phyloP scores from a whole-genome alignment of 2,113 vertebrate species.

The Glaucomys volans region DNA sequence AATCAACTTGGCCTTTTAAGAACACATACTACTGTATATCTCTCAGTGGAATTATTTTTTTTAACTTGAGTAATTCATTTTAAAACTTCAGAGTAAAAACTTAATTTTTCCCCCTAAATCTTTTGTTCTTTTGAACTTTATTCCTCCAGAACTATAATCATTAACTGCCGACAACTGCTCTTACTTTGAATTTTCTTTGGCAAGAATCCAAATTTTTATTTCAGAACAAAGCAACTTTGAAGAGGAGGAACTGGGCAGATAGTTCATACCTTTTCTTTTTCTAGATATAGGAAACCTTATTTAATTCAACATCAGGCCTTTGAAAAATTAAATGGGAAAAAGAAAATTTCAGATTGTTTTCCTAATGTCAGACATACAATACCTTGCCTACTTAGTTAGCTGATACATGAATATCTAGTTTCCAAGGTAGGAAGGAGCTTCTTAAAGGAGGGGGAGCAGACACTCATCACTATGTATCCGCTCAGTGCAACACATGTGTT shows the following conservation, averaged over 20 bases:
- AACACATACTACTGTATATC: not conserved
- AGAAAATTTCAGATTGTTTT: constrained; percentile 24
- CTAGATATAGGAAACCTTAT: not conserved
- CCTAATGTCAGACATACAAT: not conserved
- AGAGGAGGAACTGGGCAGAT: not conserved
- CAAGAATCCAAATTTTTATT: constrained; percentile 26
- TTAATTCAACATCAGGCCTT: not conserved
- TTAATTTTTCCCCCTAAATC: not conserved
- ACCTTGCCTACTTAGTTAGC: not conserved
- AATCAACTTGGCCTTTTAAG: not conserved
- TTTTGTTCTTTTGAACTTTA: constrained; percentile 46
- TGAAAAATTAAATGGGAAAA: constrained; percentile 27
- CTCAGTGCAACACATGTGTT: not conserved
- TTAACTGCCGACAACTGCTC: constrained; percentile 14
- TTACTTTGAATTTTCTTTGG: constrained; percentile 23
- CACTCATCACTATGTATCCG: not conserved
- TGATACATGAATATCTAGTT: not conserved
- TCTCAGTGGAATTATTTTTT: not conserved
- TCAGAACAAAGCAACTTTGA: constrained; percentile 4
- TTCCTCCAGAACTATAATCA: constrained; percentile 2
- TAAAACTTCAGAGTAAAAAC: constrained; percentile 49
- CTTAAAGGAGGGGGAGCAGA: too few species aligned
- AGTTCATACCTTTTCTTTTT: not conserved
- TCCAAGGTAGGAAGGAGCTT: not conserved
- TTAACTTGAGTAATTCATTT: constrained; percentile 29